Evolutionary conservation across 2,888 invertebrate genomes (phyloP), one percentile per base, ranked within the genome.

Genomic region (Oxytorus armatus): DNA sequence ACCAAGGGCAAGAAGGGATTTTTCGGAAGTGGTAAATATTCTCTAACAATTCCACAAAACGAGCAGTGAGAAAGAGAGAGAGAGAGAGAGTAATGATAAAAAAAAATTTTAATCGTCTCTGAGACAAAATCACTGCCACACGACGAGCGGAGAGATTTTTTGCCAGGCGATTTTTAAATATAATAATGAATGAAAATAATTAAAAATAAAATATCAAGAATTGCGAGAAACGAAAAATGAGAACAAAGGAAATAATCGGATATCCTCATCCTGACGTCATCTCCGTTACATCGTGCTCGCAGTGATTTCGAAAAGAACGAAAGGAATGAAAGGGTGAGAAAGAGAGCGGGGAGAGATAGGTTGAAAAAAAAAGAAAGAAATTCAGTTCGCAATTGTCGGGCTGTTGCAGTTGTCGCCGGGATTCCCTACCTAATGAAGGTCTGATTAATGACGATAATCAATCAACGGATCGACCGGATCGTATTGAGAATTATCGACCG

Each of bases 11-110:
- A 95, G 93, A 96, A 96, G 93, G 96, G 96, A 95, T 96, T 96
- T 95, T 95, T 96, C 93, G 96, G 96, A 93, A 95, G 95, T 93
- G 96, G 96, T 94, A 96, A 96, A 94, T 95, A 94, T 95, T 83
- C 55, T 57, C 44, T 78, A 74, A 80, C 44, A 69, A 73, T 76
- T 66, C 70, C 61, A 70, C 14, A 51, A 59, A 51, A 59, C 25
- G 44, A 69, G 61, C 44, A 16, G 55, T 47, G 49, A 63, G 73
- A 80, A 68, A 70, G 59, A 68, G 36, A 61, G 51, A 75, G 68
- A 63, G 47, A 63, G 44, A 75, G 55, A 77, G 42, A 44, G 61
- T 36, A 36, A 44, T 79, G 18, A 75, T 59, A 81, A 16, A 74
- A 25, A 63, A 77, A 79, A 83, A 49, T 65, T 76, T 61, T 53